Base-by-base conservation (phyloP, 2,888 invertebrate genomes). In the Choristoneura rosaceana region DNA sequence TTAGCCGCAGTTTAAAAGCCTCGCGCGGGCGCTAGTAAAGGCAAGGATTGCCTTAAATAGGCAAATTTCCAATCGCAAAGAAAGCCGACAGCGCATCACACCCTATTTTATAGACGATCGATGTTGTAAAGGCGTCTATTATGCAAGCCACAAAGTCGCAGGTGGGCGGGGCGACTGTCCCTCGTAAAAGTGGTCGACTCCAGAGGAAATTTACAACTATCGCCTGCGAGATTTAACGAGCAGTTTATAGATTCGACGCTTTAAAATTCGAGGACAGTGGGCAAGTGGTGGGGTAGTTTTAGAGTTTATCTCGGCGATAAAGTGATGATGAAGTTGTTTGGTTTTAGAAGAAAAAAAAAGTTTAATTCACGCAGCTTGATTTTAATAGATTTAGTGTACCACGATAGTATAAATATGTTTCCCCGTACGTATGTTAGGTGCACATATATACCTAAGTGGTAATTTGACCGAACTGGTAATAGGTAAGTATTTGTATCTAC, bases 181-280 rank as follows among this genome's bases (percentile, higher is more conserved):
- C 85, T 91, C 92, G 92, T 93, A 93, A 93, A 92, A 89, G 83
- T 84, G 84, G 82, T 81, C 84, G 81, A 85, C 87, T 87, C 87
- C 84, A 85, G 84, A 84, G 89, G 83, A 90, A 89, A 93, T 93
- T 93, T 93, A 93, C 91, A 91, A 90, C 92, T 90, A 91, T 89
- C 89, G 87, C 85, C 84, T 81, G 85, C 85, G 88, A 90, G 91
- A 92, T 92, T 93, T 93, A 92, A 94, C 92, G 90, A 90, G 75
- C 90, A 89, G 91, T 93, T 93, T 93, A 93, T 92, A 90, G 93
- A 91, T 90, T 87, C 85, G 80, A 82, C 84, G 87, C 90, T 89
- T 91, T 91, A 87, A 91, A 92, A 88, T 87, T 87, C 87, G 85
- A 85, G 90, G 68, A 71, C 63, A 63, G 4, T 55, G 67, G 67